A percentile compares a stretch with the other conserved stretches of the same genome.
Conservation (phyloP, 2,797 vertebrate genomes). For the Semaprochilodus insignis region DNA sequence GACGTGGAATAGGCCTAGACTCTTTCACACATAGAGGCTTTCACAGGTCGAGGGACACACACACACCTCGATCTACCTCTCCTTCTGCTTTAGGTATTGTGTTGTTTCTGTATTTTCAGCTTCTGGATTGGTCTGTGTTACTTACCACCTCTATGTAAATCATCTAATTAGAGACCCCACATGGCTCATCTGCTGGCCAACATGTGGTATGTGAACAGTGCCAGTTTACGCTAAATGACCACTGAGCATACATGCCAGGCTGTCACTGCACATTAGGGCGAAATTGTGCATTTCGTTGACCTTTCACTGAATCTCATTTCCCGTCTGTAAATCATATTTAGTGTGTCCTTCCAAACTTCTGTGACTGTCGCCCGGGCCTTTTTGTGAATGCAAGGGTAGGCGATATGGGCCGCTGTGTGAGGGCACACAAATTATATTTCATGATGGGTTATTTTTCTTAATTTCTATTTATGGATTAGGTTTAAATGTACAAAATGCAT, state of each 20-base stretch:
- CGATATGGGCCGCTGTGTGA: neutral
- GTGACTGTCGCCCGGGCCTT: neutral
- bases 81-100: neutral
- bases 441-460: too few relatives aligned
- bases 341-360: constrained; percentile 1
- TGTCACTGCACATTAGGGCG: constrained; percentile 11
- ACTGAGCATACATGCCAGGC: constrained; percentile 5
- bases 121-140: neutral
- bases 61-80: neutral
- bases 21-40: constrained; percentile 32
- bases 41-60: neutral
- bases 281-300: constrained; percentile 9
- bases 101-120: neutral
- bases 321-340: constrained; percentile 10
- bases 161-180: constrained; percentile 24
- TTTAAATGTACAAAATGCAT: too few relatives aligned
- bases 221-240: constrained; percentile 19
- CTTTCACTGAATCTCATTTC: constrained; percentile 2
- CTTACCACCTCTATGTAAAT: constrained; percentile 3
- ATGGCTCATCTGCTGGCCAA: neutral
- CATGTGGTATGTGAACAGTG: constrained; percentile 11
- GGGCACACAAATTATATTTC: neutral
- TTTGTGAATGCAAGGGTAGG: neutral
- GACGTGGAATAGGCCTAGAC: constrained; percentile 28
- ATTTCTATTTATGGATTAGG: too few relatives aligned